phyloP scores from a whole-genome alignment of 2,797 vertebrate species.

The Dermochelys coriacea region DNA sequence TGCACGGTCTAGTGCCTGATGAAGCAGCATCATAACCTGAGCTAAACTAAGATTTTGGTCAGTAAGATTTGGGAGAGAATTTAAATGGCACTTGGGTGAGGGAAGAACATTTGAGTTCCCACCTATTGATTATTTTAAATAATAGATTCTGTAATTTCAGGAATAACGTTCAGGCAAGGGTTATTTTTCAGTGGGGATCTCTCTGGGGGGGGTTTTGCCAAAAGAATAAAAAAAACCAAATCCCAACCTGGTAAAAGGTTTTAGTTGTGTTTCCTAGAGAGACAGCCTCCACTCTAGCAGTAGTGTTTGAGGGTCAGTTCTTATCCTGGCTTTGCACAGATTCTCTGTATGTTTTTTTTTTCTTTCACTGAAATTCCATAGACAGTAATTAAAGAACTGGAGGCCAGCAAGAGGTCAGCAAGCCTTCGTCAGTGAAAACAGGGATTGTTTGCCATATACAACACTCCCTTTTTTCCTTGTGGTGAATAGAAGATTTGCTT shows the following conservation, averaged over 20 bases:
- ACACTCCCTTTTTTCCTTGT: slow-evolving; percentile 93
- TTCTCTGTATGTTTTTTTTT: slow-evolving; percentile 76
- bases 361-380: slow-evolving; percentile 91
- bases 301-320: slow-evolving; percentile 72
- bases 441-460: slow-evolving; percentile 93
- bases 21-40: background rate
- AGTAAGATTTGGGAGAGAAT: background rate
- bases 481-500: slow-evolving; percentile 87
- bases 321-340: slow-evolving; percentile 75
- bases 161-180: slow-evolving; percentile 61
- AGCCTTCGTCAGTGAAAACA: slow-evolving; percentile 89
- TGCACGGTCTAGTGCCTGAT: background rate
- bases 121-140: background rate
- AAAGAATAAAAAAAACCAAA: slow-evolving; percentile 35
- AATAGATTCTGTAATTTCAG: slow-evolving; percentile 64
- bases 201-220: slow-evolving; percentile 29
- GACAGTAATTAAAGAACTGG: slow-evolving; percentile 91
- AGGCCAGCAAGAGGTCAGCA: slow-evolving; percentile 92
- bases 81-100: background rate
- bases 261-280: slow-evolving; percentile 65
- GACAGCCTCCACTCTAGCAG: slow-evolving; percentile 49
- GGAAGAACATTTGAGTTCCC: background rate
- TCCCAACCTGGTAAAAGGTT: slow-evolving; percentile 27
- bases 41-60: background rate
- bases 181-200: slow-evolving; percentile 72